phyloP scores from a whole-genome alignment of 2,888 invertebrate species.

The Reticulitermes lucifugus region DNA sequence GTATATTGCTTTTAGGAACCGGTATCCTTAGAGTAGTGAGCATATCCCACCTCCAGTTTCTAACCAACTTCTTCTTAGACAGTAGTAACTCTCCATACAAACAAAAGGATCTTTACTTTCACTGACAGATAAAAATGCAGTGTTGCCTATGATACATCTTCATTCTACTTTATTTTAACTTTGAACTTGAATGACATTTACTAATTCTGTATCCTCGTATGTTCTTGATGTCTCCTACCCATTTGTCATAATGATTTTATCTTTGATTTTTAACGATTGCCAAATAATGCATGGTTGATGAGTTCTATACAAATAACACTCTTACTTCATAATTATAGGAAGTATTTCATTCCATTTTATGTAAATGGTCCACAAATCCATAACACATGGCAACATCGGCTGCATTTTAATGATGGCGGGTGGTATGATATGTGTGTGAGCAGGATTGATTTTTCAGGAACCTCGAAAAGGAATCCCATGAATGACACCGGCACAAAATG shows the following conservation, averaged over 20 bases:
- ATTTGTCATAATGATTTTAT: not conserved
- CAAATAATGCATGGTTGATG: conserved; percentile 30
- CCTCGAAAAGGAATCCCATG: not conserved
- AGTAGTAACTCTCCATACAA: not conserved
- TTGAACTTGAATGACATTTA: conserved; percentile 14
- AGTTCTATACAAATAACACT: not conserved
- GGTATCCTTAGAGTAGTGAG: conserved; percentile 16
- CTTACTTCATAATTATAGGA: conserved; percentile 12
- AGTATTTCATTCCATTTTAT: conserved; percentile 20
- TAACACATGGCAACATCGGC: conserved; percentile 60
- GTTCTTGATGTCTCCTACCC: conserved; percentile 5
- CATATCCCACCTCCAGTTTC: not conserved
- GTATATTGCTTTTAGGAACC: conserved; percentile 6
- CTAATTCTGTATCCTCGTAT: not conserved
- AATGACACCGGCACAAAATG: conserved; percentile 28
- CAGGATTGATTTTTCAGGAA: conserved; percentile 7
- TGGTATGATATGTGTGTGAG: not conserved
- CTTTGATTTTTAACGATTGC: not conserved
- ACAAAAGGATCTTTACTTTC: conserved; percentile 1
- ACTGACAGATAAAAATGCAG: conserved; percentile 21
- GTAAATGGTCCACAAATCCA: conserved; percentile 62
- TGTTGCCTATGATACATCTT: conserved; percentile 43
- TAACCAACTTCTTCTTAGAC: conserved; percentile 6
- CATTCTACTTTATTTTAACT: conserved; percentile 39
- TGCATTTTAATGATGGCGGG: conserved; percentile 20